A percentile compares a stretch with the other conserved stretches of the same genome.
phyloP scores from a whole-genome alignment of 2,797 vertebrate species.

The Pelodytes ibericus region DNA sequence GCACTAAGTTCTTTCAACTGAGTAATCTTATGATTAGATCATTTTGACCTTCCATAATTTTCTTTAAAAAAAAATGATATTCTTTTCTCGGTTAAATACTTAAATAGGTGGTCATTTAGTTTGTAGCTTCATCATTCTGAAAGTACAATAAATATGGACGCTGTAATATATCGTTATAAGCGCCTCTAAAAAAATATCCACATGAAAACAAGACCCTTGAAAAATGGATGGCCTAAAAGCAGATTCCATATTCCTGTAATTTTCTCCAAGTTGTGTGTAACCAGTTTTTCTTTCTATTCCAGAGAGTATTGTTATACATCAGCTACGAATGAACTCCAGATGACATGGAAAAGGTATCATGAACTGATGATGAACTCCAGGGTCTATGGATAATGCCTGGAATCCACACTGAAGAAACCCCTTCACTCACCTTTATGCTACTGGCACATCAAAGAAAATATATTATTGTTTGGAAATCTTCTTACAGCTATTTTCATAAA shows the following conservation, averaged over 20 bases:
- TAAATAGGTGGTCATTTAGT: too few relatives aligned
- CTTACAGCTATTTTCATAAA: slow-evolving; percentile 24
- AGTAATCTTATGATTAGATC: too few relatives aligned
- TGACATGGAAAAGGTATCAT: slow-evolving; percentile 62
- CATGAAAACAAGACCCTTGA: not conserved
- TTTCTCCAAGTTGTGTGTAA: not conserved
- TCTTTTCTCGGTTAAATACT: too few relatives aligned
- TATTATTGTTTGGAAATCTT: slow-evolving; percentile 47
- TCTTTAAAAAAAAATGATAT: too few relatives aligned
- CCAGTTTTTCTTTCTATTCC: slow-evolving; percentile 67
- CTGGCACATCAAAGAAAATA: slow-evolving; percentile 70
- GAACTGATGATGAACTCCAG: slow-evolving; percentile 58
- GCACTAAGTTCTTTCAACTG: too few relatives aligned
- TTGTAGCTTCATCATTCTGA: too few relatives aligned
- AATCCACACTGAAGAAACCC: slow-evolving; percentile 55
- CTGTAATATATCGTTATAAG: too few relatives aligned
- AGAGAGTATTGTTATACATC: slow-evolving; percentile 81
- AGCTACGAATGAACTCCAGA: slow-evolving; percentile 76
- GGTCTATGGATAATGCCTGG: slow-evolving; percentile 62
- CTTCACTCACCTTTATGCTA: slow-evolving; percentile 68
- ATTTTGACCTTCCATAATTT: too few relatives aligned
- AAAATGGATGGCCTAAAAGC: not conserved
- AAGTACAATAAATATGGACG: too few relatives aligned
- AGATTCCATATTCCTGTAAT: not conserved
- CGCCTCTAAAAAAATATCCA: not conserved